A percentile compares a stretch with the other conserved stretches of the same genome.
Conservation (phyloP, 2,113 vertebrate genomes). For the Rhinolophus sinicus region DNA sequence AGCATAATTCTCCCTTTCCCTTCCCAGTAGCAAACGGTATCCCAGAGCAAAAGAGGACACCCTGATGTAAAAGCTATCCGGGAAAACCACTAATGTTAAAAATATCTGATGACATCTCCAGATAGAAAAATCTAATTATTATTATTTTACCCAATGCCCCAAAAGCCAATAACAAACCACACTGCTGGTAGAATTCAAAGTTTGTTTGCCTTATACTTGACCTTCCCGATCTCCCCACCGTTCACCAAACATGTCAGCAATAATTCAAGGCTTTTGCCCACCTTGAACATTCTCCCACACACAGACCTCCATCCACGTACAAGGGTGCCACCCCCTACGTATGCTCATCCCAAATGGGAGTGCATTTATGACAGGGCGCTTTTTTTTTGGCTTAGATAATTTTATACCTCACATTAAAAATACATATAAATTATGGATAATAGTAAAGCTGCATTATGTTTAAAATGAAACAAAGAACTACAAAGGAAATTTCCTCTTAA, state of each 20-base stretch:
- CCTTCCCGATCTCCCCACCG: rapidly evolving
- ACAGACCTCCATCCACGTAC: neutral
- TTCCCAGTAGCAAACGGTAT: neutral
- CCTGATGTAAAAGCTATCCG: neutral
- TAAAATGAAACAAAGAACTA: neutral
- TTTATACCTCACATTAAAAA: neutral
- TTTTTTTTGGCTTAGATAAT: neutral
- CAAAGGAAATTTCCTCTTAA: neutral
- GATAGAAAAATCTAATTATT: neutral
- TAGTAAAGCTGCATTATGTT: neutral
- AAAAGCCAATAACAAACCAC: neutral
- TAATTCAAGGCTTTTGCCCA: too few relatives aligned
- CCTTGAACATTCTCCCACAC: too few relatives aligned
- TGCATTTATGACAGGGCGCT: neutral
- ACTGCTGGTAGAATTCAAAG: neutral
- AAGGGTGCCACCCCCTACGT: neutral
- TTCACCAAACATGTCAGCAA: neutral
- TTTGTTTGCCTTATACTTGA: neutral
- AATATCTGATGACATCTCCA: neutral
- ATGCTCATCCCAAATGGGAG: neutral
- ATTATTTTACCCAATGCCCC: neutral
- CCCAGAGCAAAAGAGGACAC: neutral
- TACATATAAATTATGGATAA: neutral
- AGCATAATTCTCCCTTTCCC: neutral
- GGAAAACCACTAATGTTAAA: neutral